These are phyloP conservation scores for Phrynocephalus vlangalii DNA, from an alignment of 2,797 vertebrate species.

Conservation along the genomic window DNA sequence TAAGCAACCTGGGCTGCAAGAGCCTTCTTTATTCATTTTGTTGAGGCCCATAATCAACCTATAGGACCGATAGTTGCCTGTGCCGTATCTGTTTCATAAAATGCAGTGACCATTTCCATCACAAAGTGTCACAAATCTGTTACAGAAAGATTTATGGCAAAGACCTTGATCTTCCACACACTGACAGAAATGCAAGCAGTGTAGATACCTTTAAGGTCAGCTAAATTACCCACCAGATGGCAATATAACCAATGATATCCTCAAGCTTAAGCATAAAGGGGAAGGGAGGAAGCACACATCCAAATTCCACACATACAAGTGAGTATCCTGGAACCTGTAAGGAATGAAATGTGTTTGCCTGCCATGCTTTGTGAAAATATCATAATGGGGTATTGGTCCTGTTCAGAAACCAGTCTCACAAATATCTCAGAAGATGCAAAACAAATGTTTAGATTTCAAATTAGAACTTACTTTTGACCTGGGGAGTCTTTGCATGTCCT, in stretches of 20 bases:
- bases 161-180: background rate
- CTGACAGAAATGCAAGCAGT: background rate
- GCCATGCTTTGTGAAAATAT: background rate
- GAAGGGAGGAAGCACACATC: background rate
- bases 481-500: background rate
- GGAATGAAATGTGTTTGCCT: background rate
- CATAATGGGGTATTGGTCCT: background rate
- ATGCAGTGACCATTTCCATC: background rate
- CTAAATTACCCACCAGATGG: constrained; percentile 22
- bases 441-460: background rate
- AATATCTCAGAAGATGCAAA: background rate
- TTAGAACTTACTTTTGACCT: background rate
- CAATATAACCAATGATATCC: constrained; percentile 1
- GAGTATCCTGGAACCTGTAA: background rate
- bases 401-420: background rate
- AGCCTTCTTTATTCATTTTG: background rate
- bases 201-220: background rate
- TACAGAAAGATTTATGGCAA: background rate
- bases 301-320: background rate
- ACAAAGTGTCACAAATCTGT: background rate
- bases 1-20: background rate
- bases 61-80: background rate
- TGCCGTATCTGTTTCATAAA: background rate
- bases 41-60: background rate
- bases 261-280: background rate